Base-by-base conservation (phyloP, 2,797 vertebrate species). In the Cossypha caffra region DNA sequence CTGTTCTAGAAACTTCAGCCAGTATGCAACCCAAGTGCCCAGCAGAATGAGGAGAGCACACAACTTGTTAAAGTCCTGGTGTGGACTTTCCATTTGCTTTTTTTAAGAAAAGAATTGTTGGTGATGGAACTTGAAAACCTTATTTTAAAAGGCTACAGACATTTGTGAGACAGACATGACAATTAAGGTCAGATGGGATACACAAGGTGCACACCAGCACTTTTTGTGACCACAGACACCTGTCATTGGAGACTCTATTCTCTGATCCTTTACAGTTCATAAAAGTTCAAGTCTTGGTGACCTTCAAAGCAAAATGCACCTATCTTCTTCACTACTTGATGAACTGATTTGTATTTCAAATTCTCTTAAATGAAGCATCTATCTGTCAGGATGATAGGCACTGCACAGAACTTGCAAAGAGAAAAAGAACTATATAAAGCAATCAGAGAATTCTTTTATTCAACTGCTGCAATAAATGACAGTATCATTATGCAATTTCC, bases 331-430 rank as follows among this genome's bases (percentile, higher is more conserved):
- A 96, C 87, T 93, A 94, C 37, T 77, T 83, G 81, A 96, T 94
- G 85, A 93, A 80, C 63, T 91, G 58, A 94, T 96, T 91, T 96
- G 85, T 94, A 86, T 96, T 96, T 95, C 87, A 96, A 90, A 94
- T 88, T 83, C 63, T 80, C 59, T 72, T 75, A 94, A 91, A 77
- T 50, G 82, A 95, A 93, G 55, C 83, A 94, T 29, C 82, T 79
- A 93, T 94, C 86, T 95, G 89, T 95, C 94, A 96, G 78, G 21
- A 94, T 95, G 96, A 96, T 1, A 94, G 91, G 89, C 94, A 96
- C 82, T 50, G 55, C 33, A 91, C 50, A 95, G 93, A 88, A 67
- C 57, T 91, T 71, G 54, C 69, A 80, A 89, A 89, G 55, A 90
- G 54, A 91, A 64, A 92, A 94, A 91, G 64, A 91, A 75, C 78